Evolutionary conservation across 2,113 vertebrate genomes (phyloP).

Genomic region (Seriola quinqueradiata): DNA sequence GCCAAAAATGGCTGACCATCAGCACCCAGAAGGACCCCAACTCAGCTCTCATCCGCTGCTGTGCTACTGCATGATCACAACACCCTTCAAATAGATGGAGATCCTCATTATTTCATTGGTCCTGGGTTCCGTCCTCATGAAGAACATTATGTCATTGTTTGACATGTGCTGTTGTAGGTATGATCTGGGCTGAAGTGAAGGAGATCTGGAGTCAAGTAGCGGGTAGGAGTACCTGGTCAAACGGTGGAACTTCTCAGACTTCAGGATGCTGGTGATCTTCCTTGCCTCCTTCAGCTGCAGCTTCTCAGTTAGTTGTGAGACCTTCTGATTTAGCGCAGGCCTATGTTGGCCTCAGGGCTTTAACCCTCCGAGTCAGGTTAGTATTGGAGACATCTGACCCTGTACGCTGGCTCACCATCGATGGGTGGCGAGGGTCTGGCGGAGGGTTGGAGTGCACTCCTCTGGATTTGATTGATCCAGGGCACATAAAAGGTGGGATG

Average conservation of each 20-base stretch:
- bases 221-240: conserved; percentile 95
- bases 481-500: too few relatives aligned
- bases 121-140: conserved; percentile 38
- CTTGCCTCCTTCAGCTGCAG: conserved; percentile 96
- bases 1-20: conserved; percentile 92
- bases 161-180: conserved; percentile 84
- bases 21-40: conserved; percentile 64
- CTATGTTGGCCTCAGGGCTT: too few relatives aligned
- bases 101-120: conserved; percentile 97
- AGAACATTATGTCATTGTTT: not conserved
- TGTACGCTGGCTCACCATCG: too few relatives aligned
- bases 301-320: conserved; percentile 93
- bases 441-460: too few relatives aligned
- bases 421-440: too few relatives aligned
- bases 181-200: conserved; percentile 99
- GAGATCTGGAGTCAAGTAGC: conserved; percentile 98
- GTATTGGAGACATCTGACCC: too few relatives aligned
- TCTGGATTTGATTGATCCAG: too few relatives aligned
- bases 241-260: conserved; percentile 98
- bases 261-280: conserved; percentile 87
- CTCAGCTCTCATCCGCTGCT: conserved; percentile 56
- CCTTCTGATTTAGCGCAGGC: conserved; percentile 90
- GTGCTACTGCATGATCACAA: conserved; percentile 96
- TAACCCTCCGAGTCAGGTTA: too few relatives aligned
- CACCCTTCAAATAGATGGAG: conserved; percentile 98